phyloP scores from a whole-genome alignment of 2,113 vertebrate genomes.

The Colistium nudipinnis region DNA sequence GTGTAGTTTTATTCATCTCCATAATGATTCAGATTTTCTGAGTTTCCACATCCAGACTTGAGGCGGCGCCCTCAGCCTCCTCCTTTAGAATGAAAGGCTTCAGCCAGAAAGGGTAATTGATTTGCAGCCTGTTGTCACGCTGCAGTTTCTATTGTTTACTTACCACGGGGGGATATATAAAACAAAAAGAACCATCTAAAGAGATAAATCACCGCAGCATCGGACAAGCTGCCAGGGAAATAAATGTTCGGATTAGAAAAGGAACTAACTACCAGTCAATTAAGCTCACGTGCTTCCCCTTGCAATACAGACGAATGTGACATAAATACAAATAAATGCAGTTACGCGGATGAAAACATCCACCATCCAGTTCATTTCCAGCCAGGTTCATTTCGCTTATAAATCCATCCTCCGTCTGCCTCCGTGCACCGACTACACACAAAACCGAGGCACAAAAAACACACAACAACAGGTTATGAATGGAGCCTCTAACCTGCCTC shows the following conservation, averaged over 20 bases:
- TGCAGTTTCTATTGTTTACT: constrained; percentile 45
- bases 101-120: constrained; percentile 55
- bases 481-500: constrained; percentile 48
- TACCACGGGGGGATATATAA: too few relatives aligned
- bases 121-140: constrained; percentile 28
- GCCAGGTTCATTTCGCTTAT: background rate
- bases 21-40: background rate
- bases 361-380: background rate
- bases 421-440: background rate
- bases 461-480: constrained; percentile 76
- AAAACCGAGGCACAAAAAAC: constrained; percentile 11
- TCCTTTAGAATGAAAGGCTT: constrained; percentile 36
- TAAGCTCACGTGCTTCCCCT: too few relatives aligned
- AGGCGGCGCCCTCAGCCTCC: constrained; percentile 56
- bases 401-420: background rate
- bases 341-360: too few relatives aligned
- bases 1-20: too few relatives aligned
- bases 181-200: too few relatives aligned
- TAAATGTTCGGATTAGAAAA: too few relatives aligned
- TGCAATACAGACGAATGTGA: too few relatives aligned
- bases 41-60: constrained; percentile 35
- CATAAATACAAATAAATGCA: too few relatives aligned
- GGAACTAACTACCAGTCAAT: too few relatives aligned
- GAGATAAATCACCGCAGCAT: too few relatives aligned
- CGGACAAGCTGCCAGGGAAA: too few relatives aligned